Conservation (phyloP, 1,140 invertebrate species). For the Harlomillsia oculata region DNA sequence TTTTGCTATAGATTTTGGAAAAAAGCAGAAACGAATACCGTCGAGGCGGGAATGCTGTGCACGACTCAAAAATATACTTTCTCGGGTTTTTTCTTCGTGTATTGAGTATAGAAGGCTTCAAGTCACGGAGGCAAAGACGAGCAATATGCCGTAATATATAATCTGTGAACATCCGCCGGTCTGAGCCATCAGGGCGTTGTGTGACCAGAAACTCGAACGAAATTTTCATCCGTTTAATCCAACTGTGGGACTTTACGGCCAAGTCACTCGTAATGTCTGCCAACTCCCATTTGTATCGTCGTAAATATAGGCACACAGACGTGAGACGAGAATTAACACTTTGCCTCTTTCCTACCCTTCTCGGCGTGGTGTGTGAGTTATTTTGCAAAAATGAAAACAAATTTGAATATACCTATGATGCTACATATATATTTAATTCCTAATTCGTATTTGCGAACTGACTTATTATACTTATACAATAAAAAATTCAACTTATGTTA, state of each 20-base stretch:
- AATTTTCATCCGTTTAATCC: constrained; percentile 26
- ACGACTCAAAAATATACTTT: no score
- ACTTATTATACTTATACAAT: no score
- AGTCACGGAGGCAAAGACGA: constrained; percentile 6
- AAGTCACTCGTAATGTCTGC: constrained; percentile 17
- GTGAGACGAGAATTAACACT: constrained; percentile 23
- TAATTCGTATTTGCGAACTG: no score
- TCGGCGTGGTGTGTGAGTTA: not conserved
- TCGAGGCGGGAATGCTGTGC: no score
- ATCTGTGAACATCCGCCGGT: constrained; percentile 23
- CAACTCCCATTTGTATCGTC: constrained; percentile 8
- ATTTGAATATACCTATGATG: no score
- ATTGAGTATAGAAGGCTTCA: no score
- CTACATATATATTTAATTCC: no score
- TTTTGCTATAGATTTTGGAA: no score
- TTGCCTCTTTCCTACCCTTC: not conserved
- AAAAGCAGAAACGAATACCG: no score
- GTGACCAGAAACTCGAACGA: constrained; percentile 25
- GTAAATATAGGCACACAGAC: constrained; percentile 17
- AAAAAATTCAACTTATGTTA: no score
- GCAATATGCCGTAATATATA: constrained; percentile 20
- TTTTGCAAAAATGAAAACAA: no score
- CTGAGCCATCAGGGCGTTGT: constrained; percentile 19
- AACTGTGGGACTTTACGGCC: constrained; percentile 9
- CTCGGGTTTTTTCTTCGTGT: no score